These are phyloP conservation scores for Dromas ardeola DNA, from an alignment of 2,113 vertebrate species.

Conservation along the genomic window DNA sequence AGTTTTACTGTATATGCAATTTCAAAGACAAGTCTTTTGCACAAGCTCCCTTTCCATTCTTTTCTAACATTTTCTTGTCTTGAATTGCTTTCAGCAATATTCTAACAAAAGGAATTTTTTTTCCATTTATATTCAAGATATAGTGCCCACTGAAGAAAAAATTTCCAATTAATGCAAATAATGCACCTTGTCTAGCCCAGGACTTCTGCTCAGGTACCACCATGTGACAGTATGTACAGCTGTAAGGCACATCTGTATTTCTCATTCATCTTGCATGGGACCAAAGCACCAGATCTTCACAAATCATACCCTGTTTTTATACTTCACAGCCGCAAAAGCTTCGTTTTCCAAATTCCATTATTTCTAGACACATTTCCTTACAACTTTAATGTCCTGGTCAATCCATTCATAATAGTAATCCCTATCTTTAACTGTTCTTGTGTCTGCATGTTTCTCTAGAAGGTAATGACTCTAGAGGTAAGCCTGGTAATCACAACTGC, in stretches of 20 bases:
- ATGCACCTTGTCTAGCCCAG: not conserved
- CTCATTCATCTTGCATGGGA: not conserved
- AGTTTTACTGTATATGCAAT: conserved; percentile 58
- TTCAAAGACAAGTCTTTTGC: conserved; percentile 17
- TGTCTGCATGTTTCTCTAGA: not conserved
- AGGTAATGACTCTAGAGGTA: not conserved
- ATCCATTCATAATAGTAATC: not conserved
- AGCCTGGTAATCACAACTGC: not conserved
- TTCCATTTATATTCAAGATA: conserved; percentile 36
- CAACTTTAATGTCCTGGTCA: not conserved
- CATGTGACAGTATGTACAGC: not conserved
- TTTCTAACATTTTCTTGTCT: conserved; percentile 39
- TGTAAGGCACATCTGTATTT: not conserved
- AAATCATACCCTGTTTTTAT: not conserved
- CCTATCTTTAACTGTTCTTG: not conserved
- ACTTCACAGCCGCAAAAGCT: conserved; percentile 2
- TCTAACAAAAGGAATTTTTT: conserved; percentile 1
- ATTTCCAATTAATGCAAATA: conserved; percentile 12
- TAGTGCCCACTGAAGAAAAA: conserved; percentile 6
- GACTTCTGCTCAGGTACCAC: not conserved
- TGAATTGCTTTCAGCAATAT: conserved; percentile 53
- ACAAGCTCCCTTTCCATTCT: conserved; percentile 9
- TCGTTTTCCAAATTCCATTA: conserved; percentile 41
- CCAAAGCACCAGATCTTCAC: conserved; percentile 11
- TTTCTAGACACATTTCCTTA: conserved; percentile 38